These are phyloP conservation scores for Avahi laniger DNA, from an alignment of 2,797 vertebrate genomes.

Conservation along the genomic window DNA sequence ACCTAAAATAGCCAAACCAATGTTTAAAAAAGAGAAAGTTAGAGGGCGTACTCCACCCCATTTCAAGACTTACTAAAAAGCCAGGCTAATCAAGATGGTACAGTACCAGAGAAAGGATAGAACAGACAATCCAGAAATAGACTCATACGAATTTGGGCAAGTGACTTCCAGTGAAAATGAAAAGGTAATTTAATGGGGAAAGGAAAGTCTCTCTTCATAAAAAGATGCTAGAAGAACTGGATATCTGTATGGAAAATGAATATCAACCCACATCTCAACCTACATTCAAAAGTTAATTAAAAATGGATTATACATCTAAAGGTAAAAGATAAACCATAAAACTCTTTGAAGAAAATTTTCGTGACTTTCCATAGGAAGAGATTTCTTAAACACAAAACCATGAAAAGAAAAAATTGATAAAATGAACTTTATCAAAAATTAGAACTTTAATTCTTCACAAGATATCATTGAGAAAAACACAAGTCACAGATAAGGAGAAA, in stretches of 20 bases:
- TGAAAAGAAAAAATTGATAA: neutral
- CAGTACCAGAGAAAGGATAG: neutral
- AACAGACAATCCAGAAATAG: neutral
- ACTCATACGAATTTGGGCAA: neutral
- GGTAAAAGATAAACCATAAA: neutral
- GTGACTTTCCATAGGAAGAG: neutral
- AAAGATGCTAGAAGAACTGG: neutral
- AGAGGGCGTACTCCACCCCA: neutral
- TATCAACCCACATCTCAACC: neutral
- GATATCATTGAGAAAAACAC: neutral
- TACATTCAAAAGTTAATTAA: neutral
- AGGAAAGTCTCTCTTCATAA: neutral
- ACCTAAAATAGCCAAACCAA: neutral
- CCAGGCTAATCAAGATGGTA: neutral
- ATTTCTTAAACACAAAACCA: neutral
- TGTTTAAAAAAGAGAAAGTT: neutral
- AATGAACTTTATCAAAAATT: neutral
- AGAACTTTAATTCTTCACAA: neutral
- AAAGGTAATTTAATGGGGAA: neutral
- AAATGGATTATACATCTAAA: neutral
- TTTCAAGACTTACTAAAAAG: neutral
- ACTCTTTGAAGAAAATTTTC: neutral
- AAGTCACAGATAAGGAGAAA: neutral
- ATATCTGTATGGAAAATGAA: neutral
- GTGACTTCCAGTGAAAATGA: neutral